Evolutionary conservation across 1,140 invertebrate species (phyloP), one percentile per base, ranked within the genome.

Genomic region (Limonius californicus): DNA sequence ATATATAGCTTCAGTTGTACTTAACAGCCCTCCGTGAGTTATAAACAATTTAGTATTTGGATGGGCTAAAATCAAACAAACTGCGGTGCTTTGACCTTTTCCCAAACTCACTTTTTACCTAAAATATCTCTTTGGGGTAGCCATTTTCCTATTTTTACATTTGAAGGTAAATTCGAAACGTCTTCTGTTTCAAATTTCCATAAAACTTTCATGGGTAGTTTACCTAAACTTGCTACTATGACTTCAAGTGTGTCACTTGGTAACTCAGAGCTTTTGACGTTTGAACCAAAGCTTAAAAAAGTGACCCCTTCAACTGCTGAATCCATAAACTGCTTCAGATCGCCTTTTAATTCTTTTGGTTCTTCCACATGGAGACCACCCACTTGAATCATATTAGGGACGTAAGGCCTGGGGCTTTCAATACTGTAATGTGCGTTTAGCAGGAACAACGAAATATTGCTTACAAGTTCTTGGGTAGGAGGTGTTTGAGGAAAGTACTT

Each of bases 341-440:
- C 57, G 19, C 30, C 12, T 9, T 19, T 21, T 23, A 64, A 16
- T 54, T 61, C 56, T 45, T 27, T 4, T 19, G 63, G 54, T 61
- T 75, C 75, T 57, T 62, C 39, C 27, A 84, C 74, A 70, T 85
- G 83, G 47, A 84, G 68, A 27, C 83, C 84, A 18, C 83, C 84
- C 58, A 87, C 77, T 70, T 84, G 82, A 19, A 84, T 75, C 15
- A 84, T 71, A 69, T 81, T 80, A 0, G 82, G 81, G n/a, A 81
- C 65, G 15, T 75, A 76, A 1, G 82, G 79, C 12, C 72, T 63
- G 12, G 79, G 74, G 8, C 68, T 62, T 57, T 77, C 75, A 55
- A 78, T 74, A 68, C 74, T 77, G 57, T 79, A 81, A 62, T 84
- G 81, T 27, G 71, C 72, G 57, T 83, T 83, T 0, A 79, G 65